These are phyloP conservation scores for Propsilocerus akamusi DNA, from an alignment of 1,140 invertebrate genomes.

Conservation along the genomic window DNA sequence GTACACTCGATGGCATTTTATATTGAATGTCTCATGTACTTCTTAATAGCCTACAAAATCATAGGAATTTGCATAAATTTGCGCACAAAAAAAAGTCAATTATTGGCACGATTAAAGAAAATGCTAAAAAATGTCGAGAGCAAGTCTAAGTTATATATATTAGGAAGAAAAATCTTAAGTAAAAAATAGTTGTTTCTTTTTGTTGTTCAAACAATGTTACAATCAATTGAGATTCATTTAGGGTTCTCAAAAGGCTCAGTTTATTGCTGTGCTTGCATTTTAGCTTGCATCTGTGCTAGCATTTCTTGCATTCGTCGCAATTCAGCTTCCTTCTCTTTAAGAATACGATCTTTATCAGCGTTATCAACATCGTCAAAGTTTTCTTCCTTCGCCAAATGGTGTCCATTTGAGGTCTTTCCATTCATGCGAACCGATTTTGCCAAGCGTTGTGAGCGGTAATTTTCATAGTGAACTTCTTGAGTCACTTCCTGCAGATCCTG, in stretches of 20 bases:
- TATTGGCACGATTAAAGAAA: neutral
- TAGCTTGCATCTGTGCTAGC: conserved; percentile 85
- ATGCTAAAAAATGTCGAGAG: neutral
- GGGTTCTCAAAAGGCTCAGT: no score
- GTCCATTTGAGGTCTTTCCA: neutral
- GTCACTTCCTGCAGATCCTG: conserved; percentile 92
- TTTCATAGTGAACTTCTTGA: conserved; percentile 92
- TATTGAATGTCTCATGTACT: no score
- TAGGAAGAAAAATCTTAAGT: no score
- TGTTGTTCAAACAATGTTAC: no score
- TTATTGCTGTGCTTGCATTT: conserved; percentile 51
- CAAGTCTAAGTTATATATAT: no score
- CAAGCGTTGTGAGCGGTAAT: conserved; percentile 75
- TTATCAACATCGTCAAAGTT: conserved; percentile 13
- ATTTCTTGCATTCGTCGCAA: conserved; percentile 87
- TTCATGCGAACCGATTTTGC: conserved; percentile 51
- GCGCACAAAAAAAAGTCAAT: neutral
- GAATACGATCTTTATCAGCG: conserved; percentile 60
- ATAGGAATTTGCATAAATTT: neutral
- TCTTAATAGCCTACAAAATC: neutral
- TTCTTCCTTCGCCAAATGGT: neutral
- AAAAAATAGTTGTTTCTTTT: no score
- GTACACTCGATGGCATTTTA: no score
- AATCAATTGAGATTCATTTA: no score
- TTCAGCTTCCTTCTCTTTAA: conserved; percentile 81